phyloP scores from a whole-genome alignment of 2,797 vertebrate genomes.

The Diplodus sargus region DNA sequence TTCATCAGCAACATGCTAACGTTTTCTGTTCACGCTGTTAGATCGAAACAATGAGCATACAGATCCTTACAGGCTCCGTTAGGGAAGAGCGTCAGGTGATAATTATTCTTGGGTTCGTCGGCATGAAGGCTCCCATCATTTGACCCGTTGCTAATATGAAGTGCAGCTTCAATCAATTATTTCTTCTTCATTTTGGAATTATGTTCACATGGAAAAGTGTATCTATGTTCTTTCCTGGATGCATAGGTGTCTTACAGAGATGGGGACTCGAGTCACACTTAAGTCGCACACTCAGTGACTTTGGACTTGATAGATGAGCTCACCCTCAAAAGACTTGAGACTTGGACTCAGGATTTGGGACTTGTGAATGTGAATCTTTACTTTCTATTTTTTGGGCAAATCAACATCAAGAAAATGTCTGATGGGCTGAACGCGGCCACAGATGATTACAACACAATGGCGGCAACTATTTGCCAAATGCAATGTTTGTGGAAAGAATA shows the following conservation, averaged over 20 bases:
- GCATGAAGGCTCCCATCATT: neutral
- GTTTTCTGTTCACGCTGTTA: neutral
- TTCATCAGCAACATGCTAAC: neutral
- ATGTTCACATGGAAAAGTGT: slow-evolving; percentile 11
- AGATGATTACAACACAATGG: too few relatives aligned
- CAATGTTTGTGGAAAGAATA: too few relatives aligned
- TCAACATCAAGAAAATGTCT: too few relatives aligned
- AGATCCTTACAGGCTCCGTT: neutral
- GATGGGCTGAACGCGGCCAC: too few relatives aligned
- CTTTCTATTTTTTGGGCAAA: too few relatives aligned
- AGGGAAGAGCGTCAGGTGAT: neutral
- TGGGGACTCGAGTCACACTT: too few relatives aligned
- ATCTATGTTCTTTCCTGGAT: neutral
- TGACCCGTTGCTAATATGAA: neutral
- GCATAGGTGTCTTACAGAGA: slow-evolving; percentile 5
- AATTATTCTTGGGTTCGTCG: neutral
- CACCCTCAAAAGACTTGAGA: too few relatives aligned
- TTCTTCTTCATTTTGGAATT: slow-evolving; percentile 3
- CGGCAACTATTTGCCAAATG: too few relatives aligned
- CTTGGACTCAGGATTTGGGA: too few relatives aligned
- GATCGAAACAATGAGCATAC: neutral
- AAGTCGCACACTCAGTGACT: too few relatives aligned
- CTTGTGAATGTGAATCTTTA: too few relatives aligned
- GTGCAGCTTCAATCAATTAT: neutral
- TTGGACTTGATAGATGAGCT: too few relatives aligned